These are phyloP conservation scores for Nothobranchius furzeri DNA, from an alignment of 2,113 vertebrate species.

Conservation along the genomic window DNA sequence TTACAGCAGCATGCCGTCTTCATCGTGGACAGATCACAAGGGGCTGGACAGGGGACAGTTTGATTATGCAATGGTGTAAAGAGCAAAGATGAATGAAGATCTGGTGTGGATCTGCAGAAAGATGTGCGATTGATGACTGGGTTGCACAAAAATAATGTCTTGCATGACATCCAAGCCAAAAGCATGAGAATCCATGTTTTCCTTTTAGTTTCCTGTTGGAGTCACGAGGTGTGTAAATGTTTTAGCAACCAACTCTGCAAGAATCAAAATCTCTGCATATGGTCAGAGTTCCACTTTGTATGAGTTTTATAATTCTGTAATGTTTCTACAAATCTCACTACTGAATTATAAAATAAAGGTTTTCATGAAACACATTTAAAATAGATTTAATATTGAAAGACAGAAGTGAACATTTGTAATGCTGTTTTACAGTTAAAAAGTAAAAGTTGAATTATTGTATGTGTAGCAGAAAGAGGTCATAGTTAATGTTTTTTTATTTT, in stretches of 20 bases:
- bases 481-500: neutral
- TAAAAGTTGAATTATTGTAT: neutral
- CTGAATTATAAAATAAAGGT: too few species aligned
- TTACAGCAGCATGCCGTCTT: slow-evolving; percentile 94
- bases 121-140: neutral
- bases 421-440: neutral
- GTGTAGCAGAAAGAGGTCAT: slow-evolving; percentile 10
- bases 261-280: neutral
- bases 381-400: neutral
- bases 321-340: too few species aligned
- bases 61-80: slow-evolving; percentile 88
- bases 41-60: slow-evolving; percentile 91
- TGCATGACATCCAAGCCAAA: neutral
- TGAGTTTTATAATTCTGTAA: too few species aligned
- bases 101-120: neutral
- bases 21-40: slow-evolving; percentile 92
- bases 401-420: neutral
- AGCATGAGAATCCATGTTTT: slow-evolving; percentile 2
- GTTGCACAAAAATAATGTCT: too few species aligned
- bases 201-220: slow-evolving; percentile 17
- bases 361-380: too few species aligned
- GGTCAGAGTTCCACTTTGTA: too few species aligned
- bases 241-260: slow-evolving; percentile 22
- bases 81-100: neutral
- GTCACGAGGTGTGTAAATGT: neutral